Evolutionary conservation across 2,888 invertebrate species (phyloP).

Genomic region (Mycalesis mineus): DNA sequence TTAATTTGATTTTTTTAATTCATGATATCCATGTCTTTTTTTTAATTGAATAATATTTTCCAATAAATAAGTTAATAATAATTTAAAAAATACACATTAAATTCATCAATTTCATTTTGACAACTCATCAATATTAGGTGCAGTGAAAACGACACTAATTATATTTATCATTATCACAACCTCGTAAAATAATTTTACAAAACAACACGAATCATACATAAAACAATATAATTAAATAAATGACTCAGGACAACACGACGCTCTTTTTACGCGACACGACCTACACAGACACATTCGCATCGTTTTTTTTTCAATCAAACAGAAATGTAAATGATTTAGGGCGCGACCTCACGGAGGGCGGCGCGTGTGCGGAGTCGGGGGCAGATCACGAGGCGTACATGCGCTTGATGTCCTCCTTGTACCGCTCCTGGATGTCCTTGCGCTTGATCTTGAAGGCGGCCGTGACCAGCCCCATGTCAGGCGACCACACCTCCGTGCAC

Average conservation of each 20-base stretch:
- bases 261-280: background rate
- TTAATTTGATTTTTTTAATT: too few relatives aligned
- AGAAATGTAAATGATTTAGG: background rate
- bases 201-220: too few relatives aligned
- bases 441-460: constrained; percentile 98
- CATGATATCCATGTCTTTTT: too few relatives aligned
- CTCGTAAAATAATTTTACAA: too few relatives aligned
- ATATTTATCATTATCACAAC: too few relatives aligned
- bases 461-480: constrained; percentile 97
- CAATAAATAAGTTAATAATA: too few relatives aligned
- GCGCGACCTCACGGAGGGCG: background rate
- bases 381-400: constrained; percentile 93
- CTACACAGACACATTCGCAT: background rate
- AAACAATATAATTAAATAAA: too few relatives aligned
- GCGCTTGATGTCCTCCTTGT: constrained; percentile 93
- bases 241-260: background rate
- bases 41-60: too few relatives aligned
- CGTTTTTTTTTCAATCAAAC: background rate
- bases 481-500: constrained; percentile 96
- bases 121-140: too few relatives aligned
- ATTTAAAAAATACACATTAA: too few relatives aligned
- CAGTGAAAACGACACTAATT: too few relatives aligned
- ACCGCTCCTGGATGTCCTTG: constrained; percentile 96
- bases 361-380: background rate
- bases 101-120: too few relatives aligned